These are phyloP conservation scores for Albula goreensis DNA, from an alignment of 2,113 vertebrate species.

Conservation along the genomic window DNA sequence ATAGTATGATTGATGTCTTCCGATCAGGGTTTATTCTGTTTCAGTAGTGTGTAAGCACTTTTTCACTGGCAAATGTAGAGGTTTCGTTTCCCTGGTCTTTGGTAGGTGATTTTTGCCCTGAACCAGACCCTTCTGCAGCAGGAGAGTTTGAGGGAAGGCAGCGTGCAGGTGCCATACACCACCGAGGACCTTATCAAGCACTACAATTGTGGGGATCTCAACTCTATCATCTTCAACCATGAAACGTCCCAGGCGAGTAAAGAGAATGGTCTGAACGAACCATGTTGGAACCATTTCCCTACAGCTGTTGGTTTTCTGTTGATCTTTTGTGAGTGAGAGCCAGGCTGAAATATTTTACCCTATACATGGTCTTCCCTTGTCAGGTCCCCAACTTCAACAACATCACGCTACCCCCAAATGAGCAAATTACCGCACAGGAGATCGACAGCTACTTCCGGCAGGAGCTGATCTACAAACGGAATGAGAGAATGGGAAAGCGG, in stretches of 20 bases:
- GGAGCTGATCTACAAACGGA: conserved; percentile 87
- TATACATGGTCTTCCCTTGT: neutral
- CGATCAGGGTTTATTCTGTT: neutral
- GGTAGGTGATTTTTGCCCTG: conserved; percentile 85
- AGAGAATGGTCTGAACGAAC: too few species aligned
- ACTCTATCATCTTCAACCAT: conserved; percentile 84
- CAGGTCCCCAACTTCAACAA: conserved; percentile 87
- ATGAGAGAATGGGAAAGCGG: conserved; percentile 80
- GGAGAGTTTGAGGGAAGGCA: conserved; percentile 79
- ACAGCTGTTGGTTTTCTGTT: neutral
- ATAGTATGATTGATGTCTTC: neutral
- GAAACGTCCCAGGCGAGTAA: conserved; percentile 80
- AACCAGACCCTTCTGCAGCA: conserved; percentile 86
- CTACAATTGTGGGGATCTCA: conserved; percentile 87
- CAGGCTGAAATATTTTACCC: neutral
- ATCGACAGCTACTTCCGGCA: conserved; percentile 84
- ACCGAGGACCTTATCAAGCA: conserved; percentile 87
- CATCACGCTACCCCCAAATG: conserved; percentile 74
- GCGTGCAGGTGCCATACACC: conserved; percentile 77
- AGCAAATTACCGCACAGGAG: conserved; percentile 80
- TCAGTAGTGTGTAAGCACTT: neutral
- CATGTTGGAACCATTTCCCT: neutral
- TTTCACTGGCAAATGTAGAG: neutral
- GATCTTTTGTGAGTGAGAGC: neutral
- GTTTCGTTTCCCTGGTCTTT: neutral